phyloP scores from a whole-genome alignment of 1,140 invertebrate genomes.

The Drosophila neocordata region DNA sequence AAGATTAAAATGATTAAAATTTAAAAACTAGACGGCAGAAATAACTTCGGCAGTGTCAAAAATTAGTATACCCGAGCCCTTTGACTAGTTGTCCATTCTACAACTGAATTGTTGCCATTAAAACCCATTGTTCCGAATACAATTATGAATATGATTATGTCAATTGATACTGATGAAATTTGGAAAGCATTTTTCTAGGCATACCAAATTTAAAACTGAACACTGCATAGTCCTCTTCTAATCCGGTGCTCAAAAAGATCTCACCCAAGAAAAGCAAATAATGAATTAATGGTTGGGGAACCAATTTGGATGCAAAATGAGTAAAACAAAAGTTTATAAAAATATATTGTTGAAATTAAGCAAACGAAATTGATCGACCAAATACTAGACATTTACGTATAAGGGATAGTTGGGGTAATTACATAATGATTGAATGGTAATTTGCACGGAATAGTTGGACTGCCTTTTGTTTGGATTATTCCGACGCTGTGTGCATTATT shows the following conservation, averaged over 20 bases:
- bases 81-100: too few relatives aligned
- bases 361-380: conserved; percentile 50
- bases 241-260: neutral
- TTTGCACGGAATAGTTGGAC: conserved; percentile 65
- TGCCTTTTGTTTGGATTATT: conserved; percentile 47
- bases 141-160: too few relatives aligned
- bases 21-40: conserved; percentile 49
- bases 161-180: too few relatives aligned
- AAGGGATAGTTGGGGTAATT: conserved; percentile 61
- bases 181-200: too few relatives aligned
- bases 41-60: too few relatives aligned
- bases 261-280: neutral
- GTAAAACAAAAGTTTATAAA: conserved; percentile 61
- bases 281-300: conserved; percentile 31
- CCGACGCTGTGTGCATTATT: neutral
- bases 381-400: conserved; percentile 24
- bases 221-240: neutral
- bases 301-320: conserved; percentile 62
- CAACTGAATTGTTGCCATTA: too few relatives aligned
- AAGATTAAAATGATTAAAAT: conserved; percentile 73
- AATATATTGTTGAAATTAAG: conserved; percentile 76
- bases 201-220: too few relatives aligned
- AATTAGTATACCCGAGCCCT: too few relatives aligned
- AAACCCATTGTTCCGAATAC: too few relatives aligned
- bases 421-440: conserved; percentile 82